Conservation (phyloP, 1,140 invertebrate genomes). For the Acromyrmex charruanus region DNA sequence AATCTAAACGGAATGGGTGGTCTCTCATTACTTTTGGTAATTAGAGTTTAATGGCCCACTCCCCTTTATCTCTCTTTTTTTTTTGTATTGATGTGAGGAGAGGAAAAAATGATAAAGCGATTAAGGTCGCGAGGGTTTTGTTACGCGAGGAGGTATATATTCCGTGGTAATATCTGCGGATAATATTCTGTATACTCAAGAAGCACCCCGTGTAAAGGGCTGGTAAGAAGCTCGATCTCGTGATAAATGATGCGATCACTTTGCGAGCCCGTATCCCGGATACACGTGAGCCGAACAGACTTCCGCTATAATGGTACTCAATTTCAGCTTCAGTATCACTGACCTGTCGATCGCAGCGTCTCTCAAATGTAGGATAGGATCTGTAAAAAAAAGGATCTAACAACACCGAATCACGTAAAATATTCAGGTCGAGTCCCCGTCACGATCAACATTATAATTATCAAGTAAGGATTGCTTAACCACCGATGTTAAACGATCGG, state of each 20-base stretch:
- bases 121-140: constrained; percentile 43
- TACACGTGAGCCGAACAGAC: constrained; percentile 29
- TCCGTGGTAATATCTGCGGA: constrained; percentile 26
- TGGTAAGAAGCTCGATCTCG: constrained; percentile 48
- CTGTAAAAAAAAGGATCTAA: not conserved
- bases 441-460: not conserved
- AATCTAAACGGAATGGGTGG: constrained; percentile 53
- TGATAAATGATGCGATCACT: constrained; percentile 50
- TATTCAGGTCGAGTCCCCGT: not conserved
- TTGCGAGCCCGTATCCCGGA: constrained; percentile 15
- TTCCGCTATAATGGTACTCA: constrained; percentile 50
- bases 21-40: constrained; percentile 65
- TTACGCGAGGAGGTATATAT: constrained; percentile 27
- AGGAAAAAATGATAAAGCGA: constrained; percentile 17
- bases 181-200: constrained; percentile 45
- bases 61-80: constrained; percentile 28
- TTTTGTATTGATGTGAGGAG: not conserved
- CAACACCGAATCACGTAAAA: not conserved
- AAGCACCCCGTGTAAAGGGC: not conserved
- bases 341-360: constrained; percentile 35
- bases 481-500: not conserved
- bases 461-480: not conserved
- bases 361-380: not conserved
- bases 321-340: constrained; percentile 8
- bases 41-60: constrained; percentile 62